Conservation (phyloP, 2,888 invertebrate species). For the Mallateleia sp. region DNA sequence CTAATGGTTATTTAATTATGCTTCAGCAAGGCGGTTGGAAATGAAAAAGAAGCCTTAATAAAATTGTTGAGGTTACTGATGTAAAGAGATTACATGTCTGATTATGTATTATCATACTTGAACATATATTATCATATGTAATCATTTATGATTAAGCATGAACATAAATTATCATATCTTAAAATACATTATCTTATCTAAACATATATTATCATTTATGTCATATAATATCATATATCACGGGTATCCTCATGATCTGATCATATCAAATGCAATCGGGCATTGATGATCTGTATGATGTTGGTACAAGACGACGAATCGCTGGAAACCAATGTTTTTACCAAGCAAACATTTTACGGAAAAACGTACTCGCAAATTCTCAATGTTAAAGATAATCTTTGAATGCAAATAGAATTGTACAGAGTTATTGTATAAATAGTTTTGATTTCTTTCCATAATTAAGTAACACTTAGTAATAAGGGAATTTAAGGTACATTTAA, state of each 20-base stretch:
- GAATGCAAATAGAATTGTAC: too few species aligned
- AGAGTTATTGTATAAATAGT: too few species aligned
- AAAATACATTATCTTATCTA: constrained; percentile 55
- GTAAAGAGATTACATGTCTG: constrained; percentile 61
- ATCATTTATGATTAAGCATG: constrained; percentile 67
- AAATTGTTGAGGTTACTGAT: constrained; percentile 59
- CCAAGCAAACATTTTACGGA: too few species aligned
- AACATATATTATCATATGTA: constrained; percentile 62
- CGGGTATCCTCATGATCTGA: constrained; percentile 22
- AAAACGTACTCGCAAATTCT: too few species aligned
- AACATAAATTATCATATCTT: constrained; percentile 65
- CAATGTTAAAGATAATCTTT: too few species aligned
- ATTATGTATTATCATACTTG: constrained; percentile 60
- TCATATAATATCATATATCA: constrained; percentile 52
- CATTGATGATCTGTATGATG: too few species aligned
- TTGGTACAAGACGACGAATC: too few species aligned
- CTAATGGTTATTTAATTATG: constrained; percentile 56
- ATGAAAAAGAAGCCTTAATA: constrained; percentile 60
- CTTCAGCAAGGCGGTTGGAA: constrained; percentile 11
- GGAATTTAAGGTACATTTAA: too few species aligned
- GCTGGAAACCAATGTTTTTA: too few species aligned
- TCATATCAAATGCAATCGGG: constrained; percentile 8
- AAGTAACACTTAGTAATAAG: too few species aligned
- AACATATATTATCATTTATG: constrained; percentile 55
- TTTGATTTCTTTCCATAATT: too few species aligned